A percentile compares a stretch with the other conserved stretches of the same genome.
These are phyloP conservation scores for Phoxinus dragarum DNA, from an alignment of 2,797 vertebrate species.

Conservation along the genomic window DNA sequence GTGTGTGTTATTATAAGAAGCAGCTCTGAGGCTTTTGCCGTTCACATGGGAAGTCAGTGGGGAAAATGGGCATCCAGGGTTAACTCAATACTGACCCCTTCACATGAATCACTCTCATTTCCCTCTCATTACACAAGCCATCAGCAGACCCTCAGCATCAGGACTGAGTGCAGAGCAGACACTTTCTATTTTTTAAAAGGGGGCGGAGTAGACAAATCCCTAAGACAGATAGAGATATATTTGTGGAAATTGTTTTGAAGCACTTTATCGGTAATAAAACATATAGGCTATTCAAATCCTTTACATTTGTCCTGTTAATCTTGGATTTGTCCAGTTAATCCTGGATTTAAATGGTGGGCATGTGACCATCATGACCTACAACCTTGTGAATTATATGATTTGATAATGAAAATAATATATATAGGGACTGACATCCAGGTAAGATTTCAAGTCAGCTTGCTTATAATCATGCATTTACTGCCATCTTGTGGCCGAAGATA, in stretches of 20 bases:
- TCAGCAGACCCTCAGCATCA: conserved; percentile 36
- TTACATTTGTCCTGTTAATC: background rate
- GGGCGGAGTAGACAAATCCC: background rate
- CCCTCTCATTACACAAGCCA: conserved; percentile 29
- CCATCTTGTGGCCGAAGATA: conserved; percentile 42
- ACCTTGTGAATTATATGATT: background rate
- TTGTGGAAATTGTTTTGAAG: background rate
- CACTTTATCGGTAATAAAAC: background rate
- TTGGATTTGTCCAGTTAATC: background rate
- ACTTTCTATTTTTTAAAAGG: background rate
- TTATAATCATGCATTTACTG: conserved; percentile 11
- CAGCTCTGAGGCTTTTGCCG: conserved; percentile 15
- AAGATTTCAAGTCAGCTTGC: background rate
- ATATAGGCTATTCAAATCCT: background rate
- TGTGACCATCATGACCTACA: background rate
- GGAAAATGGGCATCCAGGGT: conserved; percentile 45
- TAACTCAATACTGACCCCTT: conserved; percentile 53
- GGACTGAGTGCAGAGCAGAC: conserved; percentile 14
- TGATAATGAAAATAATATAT: background rate
- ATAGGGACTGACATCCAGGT: background rate
- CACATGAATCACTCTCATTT: conserved; percentile 53
- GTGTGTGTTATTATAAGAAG: conserved; percentile 44
- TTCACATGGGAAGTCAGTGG: conserved; percentile 41
- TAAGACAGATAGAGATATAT: background rate
- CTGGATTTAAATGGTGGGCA: background rate